Evolutionary conservation across 2,113 vertebrate species (phyloP).

Genomic region (Lagopus muta): DNA sequence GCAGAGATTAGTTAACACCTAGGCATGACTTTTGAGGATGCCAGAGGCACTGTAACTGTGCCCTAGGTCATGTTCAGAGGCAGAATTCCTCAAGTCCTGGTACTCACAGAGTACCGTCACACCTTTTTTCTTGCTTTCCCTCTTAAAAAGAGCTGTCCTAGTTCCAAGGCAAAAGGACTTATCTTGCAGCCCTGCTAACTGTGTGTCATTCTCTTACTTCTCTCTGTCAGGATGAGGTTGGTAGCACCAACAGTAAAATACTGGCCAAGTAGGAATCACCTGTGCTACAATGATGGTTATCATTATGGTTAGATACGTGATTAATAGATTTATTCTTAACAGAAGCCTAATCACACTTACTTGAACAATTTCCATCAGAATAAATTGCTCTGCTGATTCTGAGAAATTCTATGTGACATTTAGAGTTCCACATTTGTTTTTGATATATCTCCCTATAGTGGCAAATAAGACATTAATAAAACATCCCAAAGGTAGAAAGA

Average conservation of each 20-base stretch:
- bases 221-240: neutral
- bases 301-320: neutral
- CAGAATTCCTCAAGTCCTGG: neutral
- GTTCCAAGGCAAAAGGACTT: neutral
- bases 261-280: neutral
- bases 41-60: neutral
- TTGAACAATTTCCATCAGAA: neutral
- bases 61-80: neutral
- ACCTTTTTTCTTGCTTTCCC: neutral
- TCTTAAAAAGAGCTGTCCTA: neutral
- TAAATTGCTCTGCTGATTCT: neutral
- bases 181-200: neutral
- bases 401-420: neutral
- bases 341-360: neutral
- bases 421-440: neutral
- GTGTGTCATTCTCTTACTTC: neutral
- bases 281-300: neutral
- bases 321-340: neutral
- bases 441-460: neutral
- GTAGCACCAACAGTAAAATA: neutral
- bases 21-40: accelerated
- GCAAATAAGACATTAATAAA: neutral
- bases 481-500: neutral
- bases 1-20: neutral
- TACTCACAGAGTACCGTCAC: neutral